Percentiles rank a stretch among this genome's conserved stretches.
These are phyloP conservation scores for Prenolepis imparis DNA, from an alignment of 2,888 invertebrate genomes.

Conservation along the genomic window DNA sequence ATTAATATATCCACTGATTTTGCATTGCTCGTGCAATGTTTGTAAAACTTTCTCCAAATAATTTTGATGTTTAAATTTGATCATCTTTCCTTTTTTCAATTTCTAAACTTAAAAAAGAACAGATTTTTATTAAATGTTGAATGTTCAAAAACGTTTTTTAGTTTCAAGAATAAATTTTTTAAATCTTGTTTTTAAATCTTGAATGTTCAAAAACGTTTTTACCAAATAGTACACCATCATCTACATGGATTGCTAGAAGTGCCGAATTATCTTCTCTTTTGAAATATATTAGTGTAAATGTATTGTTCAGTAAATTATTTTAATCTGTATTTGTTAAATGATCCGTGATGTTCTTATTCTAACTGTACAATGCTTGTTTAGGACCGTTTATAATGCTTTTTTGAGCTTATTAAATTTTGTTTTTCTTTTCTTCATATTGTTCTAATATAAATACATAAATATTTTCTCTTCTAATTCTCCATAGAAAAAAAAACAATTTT, in stretches of 20 bases:
- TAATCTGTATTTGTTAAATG: conserved; percentile 4
- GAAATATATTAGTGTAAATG: too few species aligned
- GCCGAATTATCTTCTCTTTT: conserved; percentile 3
- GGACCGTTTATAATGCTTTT: background rate
- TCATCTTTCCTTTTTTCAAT: background rate
- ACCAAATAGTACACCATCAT: conserved; percentile 24
- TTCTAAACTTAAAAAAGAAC: background rate
- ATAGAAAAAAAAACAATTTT: background rate
- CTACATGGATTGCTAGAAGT: conserved; percentile 20
- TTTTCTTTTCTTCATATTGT: background rate
- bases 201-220: too few species aligned
- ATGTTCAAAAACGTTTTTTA: conserved; percentile 11
- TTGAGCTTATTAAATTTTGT: background rate
- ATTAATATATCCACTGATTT: too few species aligned
- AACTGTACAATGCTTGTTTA: background rate
- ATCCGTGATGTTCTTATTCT: conserved; percentile 21
- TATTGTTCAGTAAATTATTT: conserved; percentile 16
- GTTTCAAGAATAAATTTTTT: background rate
- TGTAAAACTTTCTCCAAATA: conserved; percentile 4
- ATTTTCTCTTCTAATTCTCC: background rate
- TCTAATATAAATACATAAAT: background rate
- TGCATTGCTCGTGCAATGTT: background rate
- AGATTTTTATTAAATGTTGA: conserved; percentile 7
- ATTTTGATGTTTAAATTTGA: background rate
- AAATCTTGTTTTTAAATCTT: background rate